phyloP scores from a whole-genome alignment of 2,113 vertebrate species.

The Fulmarus glacialis region DNA sequence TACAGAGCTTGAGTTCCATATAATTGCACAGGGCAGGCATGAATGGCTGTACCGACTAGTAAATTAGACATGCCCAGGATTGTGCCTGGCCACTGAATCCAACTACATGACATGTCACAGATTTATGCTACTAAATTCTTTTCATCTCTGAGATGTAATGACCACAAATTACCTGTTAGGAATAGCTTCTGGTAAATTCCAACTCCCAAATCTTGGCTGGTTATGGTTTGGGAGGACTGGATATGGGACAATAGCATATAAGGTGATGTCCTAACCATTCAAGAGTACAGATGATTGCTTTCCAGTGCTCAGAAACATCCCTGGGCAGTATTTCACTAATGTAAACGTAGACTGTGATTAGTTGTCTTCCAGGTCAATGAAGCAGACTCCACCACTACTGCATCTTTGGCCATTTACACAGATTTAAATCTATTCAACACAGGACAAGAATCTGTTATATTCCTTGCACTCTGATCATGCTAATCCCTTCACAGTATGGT shows the following conservation, averaged over 20 bases:
- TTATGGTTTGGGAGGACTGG: neutral
- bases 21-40: neutral
- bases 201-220: neutral
- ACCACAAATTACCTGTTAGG: neutral
- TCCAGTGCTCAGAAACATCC: neutral
- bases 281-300: neutral
- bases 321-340: neutral
- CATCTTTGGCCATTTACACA: neutral
- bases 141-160: neutral
- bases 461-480: neutral
- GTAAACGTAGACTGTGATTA: neutral
- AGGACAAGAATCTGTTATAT: neutral
- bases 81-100: neutral
- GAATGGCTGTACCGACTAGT: neutral
- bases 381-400: neutral
- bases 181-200: neutral
- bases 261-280: neutral
- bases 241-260: neutral
- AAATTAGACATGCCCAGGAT: neutral
- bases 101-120: neutral
- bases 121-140: neutral
- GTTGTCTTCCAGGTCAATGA: neutral
- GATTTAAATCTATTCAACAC: neutral
- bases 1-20: neutral
- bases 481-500: neutral